phyloP scores from a whole-genome alignment of 2,797 vertebrate species.

The Gila robusta region DNA sequence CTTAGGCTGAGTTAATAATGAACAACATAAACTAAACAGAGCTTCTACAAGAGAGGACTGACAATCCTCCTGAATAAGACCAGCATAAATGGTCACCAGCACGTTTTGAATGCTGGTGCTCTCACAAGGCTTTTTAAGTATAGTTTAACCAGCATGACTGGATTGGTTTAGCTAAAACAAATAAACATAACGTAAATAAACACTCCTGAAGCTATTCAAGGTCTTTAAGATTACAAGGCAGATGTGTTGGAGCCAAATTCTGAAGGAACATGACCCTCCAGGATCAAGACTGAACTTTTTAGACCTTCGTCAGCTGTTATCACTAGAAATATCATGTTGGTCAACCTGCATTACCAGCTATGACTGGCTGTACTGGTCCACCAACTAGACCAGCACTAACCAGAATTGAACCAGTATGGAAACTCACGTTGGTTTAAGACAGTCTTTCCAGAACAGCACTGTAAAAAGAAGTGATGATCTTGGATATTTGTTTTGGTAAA shows the following conservation, averaged over 20 bases:
- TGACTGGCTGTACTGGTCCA: not conserved
- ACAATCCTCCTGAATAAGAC: not conserved
- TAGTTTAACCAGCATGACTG: not conserved
- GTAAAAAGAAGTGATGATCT: not conserved
- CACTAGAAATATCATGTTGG: not conserved
- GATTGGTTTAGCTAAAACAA: not conserved
- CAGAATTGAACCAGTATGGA: not conserved
- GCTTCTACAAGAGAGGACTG: not conserved
- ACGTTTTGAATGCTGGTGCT: not conserved
- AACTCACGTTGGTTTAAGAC: not conserved
- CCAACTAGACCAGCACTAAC: not conserved
- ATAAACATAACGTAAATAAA: not conserved
- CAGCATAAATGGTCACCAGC: not conserved
- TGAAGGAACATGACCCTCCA: not conserved
- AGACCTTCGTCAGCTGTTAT: not conserved
- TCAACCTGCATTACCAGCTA: not conserved
- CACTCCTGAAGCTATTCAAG: not conserved
- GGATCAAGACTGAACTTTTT: not conserved
- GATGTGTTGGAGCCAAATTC: not conserved
- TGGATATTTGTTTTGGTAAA: too few species aligned
- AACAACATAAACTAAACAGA: constrained; percentile 24
- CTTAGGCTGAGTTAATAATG: constrained; percentile 15
- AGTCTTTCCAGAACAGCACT: not conserved
- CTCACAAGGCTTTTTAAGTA: not conserved
- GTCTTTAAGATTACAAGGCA: not conserved